These are phyloP conservation scores for Notechis scutatus DNA, from an alignment of 2,113 vertebrate species.

Conservation along the genomic window DNA sequence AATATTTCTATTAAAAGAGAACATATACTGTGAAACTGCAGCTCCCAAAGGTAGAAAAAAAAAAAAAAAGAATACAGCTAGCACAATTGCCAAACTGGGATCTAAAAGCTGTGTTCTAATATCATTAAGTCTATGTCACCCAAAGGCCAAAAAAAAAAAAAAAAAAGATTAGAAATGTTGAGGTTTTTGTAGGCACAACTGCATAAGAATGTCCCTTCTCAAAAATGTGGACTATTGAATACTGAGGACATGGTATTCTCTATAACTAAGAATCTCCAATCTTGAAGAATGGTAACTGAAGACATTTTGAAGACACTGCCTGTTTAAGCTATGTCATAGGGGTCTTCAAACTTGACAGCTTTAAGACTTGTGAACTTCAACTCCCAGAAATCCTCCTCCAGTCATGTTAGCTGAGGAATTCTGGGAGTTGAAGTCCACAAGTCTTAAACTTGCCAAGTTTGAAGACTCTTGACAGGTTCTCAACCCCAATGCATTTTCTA, in stretches of 20 bases:
- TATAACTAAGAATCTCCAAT: neutral
- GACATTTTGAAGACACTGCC: neutral
- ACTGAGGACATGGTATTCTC: neutral
- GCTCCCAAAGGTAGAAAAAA: neutral
- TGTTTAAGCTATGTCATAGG: neutral
- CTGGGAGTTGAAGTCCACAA: too few species aligned
- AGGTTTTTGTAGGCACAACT: neutral
- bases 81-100: neutral
- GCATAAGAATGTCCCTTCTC: neutral
- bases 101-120: neutral
- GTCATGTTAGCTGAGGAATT: too few species aligned
- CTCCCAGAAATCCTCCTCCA: too few species aligned
- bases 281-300: neutral
- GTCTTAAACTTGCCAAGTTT: too few species aligned
- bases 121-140: neutral
- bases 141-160: neutral
- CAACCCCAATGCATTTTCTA: neutral
- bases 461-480: neutral
- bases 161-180: neutral
- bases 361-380: too few species aligned
- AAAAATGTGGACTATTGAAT: neutral
- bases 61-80: neutral
- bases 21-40: neutral
- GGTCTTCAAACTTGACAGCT: too few species aligned
- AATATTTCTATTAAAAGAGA: slow-evolving; percentile 28